Evolutionary conservation across 1,140 invertebrate genomes (phyloP).

Genomic region (Holcopasites calliopsidis): DNA sequence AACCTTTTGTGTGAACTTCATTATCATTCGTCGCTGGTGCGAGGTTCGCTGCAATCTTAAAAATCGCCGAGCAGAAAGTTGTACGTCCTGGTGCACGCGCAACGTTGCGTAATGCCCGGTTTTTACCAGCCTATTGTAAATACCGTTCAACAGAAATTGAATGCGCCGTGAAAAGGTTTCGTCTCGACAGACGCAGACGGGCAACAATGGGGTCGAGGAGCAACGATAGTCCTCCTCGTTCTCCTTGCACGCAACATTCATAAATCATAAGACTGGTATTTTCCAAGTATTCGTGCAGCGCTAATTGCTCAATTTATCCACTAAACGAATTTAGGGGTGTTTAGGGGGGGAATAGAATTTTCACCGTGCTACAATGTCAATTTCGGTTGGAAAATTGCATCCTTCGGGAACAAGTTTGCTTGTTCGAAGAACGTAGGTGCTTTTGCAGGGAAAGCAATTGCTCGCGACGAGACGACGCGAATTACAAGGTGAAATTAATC

Average conservation of each 20-base stretch:
- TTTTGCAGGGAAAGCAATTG: conserved; percentile 12
- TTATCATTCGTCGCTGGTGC: not conserved
- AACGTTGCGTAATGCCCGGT: not conserved
- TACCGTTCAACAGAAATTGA: conserved; percentile 6
- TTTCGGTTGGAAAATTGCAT: conserved; percentile 24
- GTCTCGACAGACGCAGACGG: not conserved
- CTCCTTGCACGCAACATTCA: not conserved
- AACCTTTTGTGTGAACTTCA: not conserved
- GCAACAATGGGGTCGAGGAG: not conserved
- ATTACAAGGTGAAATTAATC: conserved; percentile 30
- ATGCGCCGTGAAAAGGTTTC: conserved; percentile 5
- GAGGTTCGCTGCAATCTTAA: not conserved
- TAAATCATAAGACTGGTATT: not conserved
- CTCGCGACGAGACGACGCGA: not conserved
- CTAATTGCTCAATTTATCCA: not conserved
- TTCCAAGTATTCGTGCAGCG: not conserved
- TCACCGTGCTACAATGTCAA: not conserved
- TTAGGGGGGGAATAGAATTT: not conserved
- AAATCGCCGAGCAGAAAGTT: not conserved
- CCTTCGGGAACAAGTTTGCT: not conserved
- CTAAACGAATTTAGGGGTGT: not conserved
- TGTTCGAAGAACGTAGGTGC: not conserved
- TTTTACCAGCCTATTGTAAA: conserved; percentile 16
- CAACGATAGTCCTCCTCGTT: conserved; percentile 3
- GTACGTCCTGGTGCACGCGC: not conserved